These are phyloP conservation scores for Cathartes aura DNA, from an alignment of 2,113 vertebrate species.

Conservation along the genomic window DNA sequence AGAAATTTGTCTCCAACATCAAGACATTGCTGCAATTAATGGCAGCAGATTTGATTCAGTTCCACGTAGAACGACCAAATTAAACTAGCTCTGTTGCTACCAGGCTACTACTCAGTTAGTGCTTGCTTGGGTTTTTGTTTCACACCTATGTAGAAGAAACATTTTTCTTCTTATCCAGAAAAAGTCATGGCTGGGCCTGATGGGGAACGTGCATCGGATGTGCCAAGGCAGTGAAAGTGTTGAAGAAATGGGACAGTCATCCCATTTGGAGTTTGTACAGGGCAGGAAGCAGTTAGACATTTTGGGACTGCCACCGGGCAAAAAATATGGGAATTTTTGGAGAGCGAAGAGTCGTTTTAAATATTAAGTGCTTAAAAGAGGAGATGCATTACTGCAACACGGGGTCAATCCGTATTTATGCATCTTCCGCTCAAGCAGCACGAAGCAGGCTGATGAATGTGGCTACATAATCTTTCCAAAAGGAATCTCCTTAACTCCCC, in stretches of 20 bases:
- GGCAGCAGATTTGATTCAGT: neutral
- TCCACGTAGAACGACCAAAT: neutral
- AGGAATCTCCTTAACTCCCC: neutral
- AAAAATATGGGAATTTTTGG: neutral
- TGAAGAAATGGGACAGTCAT: neutral
- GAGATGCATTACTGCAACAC: neutral
- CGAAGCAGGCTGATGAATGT: neutral
- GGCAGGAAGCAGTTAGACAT: neutral
- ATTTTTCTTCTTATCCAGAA: neutral
- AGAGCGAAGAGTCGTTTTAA: neutral
- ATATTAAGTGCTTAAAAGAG: neutral
- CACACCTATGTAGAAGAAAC: fast-evolving
- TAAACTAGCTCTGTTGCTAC: neutral
- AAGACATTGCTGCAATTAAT: neutral
- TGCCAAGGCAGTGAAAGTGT: fast-evolving
- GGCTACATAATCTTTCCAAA: neutral
- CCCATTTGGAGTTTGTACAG: neutral
- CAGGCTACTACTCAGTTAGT: neutral
- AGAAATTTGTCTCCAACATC: neutral
- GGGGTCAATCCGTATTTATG: fast-evolving
- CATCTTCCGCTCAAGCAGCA: neutral
- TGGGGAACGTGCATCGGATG: fast-evolving
- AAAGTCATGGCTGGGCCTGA: fast-evolving
- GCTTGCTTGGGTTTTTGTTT: neutral
- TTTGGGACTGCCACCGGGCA: fast-evolving